These are phyloP conservation scores for Atherinomorus stipes DNA, from an alignment of 2,113 vertebrate genomes.

Conservation along the genomic window DNA sequence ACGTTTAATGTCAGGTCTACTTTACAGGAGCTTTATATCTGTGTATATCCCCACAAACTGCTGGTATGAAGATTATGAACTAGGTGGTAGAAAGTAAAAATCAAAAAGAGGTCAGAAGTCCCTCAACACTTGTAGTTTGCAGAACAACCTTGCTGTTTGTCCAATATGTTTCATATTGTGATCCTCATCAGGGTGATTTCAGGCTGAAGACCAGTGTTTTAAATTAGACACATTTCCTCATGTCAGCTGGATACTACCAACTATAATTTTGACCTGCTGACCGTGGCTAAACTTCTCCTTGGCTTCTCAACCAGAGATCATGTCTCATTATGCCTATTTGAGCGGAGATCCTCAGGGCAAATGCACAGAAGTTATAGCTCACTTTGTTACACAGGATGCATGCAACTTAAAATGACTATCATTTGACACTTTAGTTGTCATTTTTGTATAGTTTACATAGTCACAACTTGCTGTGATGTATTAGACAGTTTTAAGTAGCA, in stretches of 20 bases:
- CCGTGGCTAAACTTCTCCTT: slow-evolving; percentile 13
- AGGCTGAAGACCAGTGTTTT: neutral
- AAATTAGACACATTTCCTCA: neutral
- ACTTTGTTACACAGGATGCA: neutral
- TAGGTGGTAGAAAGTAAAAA: neutral
- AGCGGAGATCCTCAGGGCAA: neutral
- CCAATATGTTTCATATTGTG: too few relatives aligned
- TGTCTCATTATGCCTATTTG: neutral
- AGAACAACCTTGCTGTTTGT: neutral
- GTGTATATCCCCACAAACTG: too few relatives aligned
- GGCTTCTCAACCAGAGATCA: neutral
- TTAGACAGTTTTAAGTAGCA: too few relatives aligned
- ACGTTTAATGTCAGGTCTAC: too few relatives aligned
- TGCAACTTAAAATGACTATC: too few relatives aligned
- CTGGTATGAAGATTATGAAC: neutral
- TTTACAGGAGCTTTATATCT: too few relatives aligned
- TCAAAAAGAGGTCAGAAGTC: neutral
- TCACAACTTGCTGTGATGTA: too few relatives aligned
- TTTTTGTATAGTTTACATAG: neutral
- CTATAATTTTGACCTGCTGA: slow-evolving; percentile 25
- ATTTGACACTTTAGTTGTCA: neutral
- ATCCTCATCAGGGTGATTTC: neutral
- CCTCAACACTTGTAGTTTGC: neutral
- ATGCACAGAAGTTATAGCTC: neutral
- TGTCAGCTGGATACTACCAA: slow-evolving; percentile 8